Evolutionary conservation across 2,113 vertebrate species (phyloP).

Genomic region (Nanorana parkeri): DNA sequence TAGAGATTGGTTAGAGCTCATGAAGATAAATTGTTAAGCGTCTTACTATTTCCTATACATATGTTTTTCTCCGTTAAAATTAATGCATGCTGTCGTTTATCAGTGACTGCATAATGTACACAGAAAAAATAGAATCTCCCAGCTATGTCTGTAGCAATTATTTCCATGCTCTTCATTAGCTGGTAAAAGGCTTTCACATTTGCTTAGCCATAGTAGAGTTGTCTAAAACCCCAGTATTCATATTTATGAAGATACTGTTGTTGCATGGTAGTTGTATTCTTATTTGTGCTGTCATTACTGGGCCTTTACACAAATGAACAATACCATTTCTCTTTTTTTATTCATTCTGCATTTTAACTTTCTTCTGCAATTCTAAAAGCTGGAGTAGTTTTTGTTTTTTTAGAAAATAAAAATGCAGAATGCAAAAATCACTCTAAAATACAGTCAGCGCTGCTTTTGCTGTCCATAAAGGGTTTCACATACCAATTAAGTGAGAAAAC

Average conservation of each 20-base stretch:
- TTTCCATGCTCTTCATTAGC: slow-evolving; percentile 48
- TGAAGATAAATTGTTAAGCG: slow-evolving; percentile 48
- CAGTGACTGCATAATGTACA: slow-evolving; percentile 40
- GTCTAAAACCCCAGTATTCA: slow-evolving; percentile 21
- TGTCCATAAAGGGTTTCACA: neutral
- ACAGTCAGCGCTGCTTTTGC: neutral
- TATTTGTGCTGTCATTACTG: slow-evolving; percentile 20
- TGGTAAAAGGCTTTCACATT: slow-evolving; percentile 16
- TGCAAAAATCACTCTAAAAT: too few species aligned
- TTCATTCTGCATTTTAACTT: neutral
- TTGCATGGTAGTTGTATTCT: neutral
- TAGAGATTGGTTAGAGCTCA: slow-evolving; percentile 30
- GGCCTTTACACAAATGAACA: neutral
- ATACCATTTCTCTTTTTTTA: neutral
- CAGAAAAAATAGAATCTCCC: slow-evolving; percentile 13
- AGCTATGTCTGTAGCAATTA: slow-evolving; percentile 43
- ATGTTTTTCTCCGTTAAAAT: slow-evolving; percentile 38
- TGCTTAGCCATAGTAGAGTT: slow-evolving; percentile 27
- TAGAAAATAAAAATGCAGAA: neutral
- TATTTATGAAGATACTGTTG: slow-evolving; percentile 44
- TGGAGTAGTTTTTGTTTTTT: neutral
- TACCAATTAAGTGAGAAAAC: neutral
- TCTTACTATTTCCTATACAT: slow-evolving; percentile 20
- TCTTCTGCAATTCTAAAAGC: neutral
- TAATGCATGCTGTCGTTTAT: slow-evolving; percentile 35